Conservation (phyloP, 1,140 invertebrate species). For the Ephestia elutella region DNA sequence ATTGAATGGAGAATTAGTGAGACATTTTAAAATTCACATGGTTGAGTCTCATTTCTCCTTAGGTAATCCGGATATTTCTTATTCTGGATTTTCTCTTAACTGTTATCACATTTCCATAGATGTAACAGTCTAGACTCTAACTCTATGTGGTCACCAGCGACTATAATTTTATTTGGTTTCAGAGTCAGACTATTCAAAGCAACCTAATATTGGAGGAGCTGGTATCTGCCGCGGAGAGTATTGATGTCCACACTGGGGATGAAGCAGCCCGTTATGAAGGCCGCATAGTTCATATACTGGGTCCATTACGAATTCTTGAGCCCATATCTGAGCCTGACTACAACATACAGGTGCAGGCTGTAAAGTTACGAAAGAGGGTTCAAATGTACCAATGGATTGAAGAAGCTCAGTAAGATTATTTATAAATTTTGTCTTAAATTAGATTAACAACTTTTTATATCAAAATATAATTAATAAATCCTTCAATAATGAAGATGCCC, state of each 20-base stretch:
- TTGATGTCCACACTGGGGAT: slow-evolving; percentile 52
- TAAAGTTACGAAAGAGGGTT: slow-evolving; percentile 83
- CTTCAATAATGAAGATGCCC: no score
- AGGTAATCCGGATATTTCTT: no score
- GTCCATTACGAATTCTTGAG: slow-evolving; percentile 82
- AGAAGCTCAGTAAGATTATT: slow-evolving; percentile 73
- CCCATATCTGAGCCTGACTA: slow-evolving; percentile 87
- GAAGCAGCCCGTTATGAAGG: slow-evolving; percentile 77
- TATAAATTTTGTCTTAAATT: not conserved
- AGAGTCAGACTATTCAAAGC: slow-evolving; percentile 62
- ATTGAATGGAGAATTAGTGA: no score
- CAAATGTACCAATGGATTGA: slow-evolving; percentile 97
- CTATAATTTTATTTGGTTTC: slow-evolving; percentile 20
- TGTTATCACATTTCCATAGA: no score
- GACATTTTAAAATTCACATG: no score
- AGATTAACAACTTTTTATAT: not conserved
- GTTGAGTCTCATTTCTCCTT: no score
- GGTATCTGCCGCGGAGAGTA: slow-evolving; percentile 47
- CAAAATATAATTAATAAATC: no score
- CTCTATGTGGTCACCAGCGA: no score
- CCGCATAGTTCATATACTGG: slow-evolving; percentile 84
- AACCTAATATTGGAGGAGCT: slow-evolving; percentile 64
- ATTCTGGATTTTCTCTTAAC: no score
- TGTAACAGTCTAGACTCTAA: no score
- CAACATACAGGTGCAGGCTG: slow-evolving; percentile 83